Evolutionary conservation across 2,797 vertebrate genomes (phyloP).

Genomic region (Acipenser ruthenus): DNA sequence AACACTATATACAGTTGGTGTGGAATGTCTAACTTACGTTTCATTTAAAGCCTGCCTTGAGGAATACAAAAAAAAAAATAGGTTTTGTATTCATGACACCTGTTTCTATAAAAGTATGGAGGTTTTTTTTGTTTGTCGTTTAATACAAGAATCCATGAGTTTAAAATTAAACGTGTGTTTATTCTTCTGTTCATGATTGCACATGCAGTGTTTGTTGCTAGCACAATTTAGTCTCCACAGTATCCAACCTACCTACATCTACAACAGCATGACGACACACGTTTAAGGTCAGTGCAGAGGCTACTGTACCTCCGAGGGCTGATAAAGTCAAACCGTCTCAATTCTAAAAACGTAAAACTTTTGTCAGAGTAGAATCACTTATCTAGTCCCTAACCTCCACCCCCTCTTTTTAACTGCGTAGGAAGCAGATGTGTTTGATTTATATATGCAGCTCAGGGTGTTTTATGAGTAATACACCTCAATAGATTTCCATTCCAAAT

Average conservation of each 20-base stretch:
- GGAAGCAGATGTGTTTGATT: not conserved
- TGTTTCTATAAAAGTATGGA: too few relatives aligned
- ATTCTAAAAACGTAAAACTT: slow-evolving; percentile 13
- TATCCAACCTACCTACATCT: not conserved
- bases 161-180: too few relatives aligned
- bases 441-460: not conserved
- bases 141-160: too few relatives aligned
- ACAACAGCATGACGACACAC: not conserved
- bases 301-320: not conserved
- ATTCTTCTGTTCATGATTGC: too few relatives aligned
- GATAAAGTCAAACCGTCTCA: slow-evolving; percentile 17
- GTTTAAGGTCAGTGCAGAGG: not conserved
- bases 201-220: too few relatives aligned
- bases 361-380: slow-evolving; percentile 12
- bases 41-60: too few relatives aligned
- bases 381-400: slow-evolving; percentile 1
- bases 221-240: too few relatives aligned
- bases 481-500: not conserved
- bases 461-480: slow-evolving; percentile 4
- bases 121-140: too few relatives aligned
- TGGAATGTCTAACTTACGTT: too few relatives aligned
- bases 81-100: too few relatives aligned
- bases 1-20: too few relatives aligned
- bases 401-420: not conserved
- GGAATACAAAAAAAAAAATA: too few relatives aligned